Base-by-base conservation (phyloP, 2,888 invertebrate genomes). In the Perithous albicinctus region DNA sequence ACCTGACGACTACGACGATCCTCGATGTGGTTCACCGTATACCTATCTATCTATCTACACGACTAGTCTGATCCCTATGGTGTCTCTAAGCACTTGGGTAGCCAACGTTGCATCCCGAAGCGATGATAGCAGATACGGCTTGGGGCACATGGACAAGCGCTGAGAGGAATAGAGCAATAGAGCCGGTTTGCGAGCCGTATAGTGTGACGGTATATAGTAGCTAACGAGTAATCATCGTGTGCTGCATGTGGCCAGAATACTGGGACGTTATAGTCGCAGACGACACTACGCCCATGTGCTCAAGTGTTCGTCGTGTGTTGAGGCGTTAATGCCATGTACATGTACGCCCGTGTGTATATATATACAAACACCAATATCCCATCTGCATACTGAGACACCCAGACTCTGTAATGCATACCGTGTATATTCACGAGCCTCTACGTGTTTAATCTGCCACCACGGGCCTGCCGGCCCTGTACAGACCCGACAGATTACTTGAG, bases 171-270 rank as follows among this genome's bases (percentile, higher is more conserved):
- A 51, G 69, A 38, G 69, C 35, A 38, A 54, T 23, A 54, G 51
- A 38, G 51, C 18, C 23, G 69, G 69, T 54, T 54, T 69, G 43
- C 43, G 64, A 20, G 8, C 43, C n/a, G 23, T 41, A 38, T 26
- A 56, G 15, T 15, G 56, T 15, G 56, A 38, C 35, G 35, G 35
- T 54, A 54, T 51, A 35, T 18, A 48, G 20, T 8, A n/a, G 54
- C 51, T 69, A 69, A 69, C 69, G 69, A 51, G 69, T 69, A 69
- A 69, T 69, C 35, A 54, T 54, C 69, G 41, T 35, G 51, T 51
- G 51, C 41, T 32, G 35, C 63, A 41, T 38, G 35, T 38, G 38
- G 61, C 35, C 54, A 54, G 23, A 18, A 61, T 12, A 38, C 38
- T 20, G 26, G 64, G 26, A 18, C 43, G 41, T 23, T n/a, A 64